A percentile compares a stretch with the other conserved stretches of the same genome.
These are phyloP conservation scores for Scaptomyza polygonia DNA, from an alignment of 2,888 invertebrate species.

Conservation along the genomic window DNA sequence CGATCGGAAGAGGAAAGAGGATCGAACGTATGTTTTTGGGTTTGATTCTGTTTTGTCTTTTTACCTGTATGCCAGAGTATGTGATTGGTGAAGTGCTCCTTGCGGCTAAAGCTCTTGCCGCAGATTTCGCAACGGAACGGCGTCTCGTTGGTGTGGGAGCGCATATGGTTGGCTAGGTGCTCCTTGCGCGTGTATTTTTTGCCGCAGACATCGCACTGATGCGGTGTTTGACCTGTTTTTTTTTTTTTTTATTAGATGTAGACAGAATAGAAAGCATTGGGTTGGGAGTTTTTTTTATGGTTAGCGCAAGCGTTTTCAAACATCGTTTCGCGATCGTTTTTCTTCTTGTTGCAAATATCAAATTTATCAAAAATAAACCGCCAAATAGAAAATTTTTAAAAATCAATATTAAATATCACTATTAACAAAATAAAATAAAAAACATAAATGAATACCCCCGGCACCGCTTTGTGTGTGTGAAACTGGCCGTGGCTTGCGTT, in stretches of 20 bases:
- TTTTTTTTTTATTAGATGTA: conserved; percentile 11
- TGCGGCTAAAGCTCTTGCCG: conserved; percentile 94
- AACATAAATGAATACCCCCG: conserved; percentile 49
- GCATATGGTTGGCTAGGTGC: conserved; percentile 94
- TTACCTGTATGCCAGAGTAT: conserved; percentile 94
- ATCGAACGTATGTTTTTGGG: background rate
- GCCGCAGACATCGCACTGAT: conserved; percentile 93
- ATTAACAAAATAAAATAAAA: conserved; percentile 24
- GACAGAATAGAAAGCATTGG: conserved; percentile 57
- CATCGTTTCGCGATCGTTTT: conserved; percentile 23
- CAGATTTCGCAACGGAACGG: conserved; percentile 94
- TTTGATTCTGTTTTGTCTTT: conserved; percentile 73
- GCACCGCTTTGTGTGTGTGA: conserved; percentile 75
- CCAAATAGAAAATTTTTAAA: conserved; percentile 14
- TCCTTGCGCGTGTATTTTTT: conserved; percentile 95
- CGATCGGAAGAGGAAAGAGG: background rate
- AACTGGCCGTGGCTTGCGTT: conserved; percentile 78
- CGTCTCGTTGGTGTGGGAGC: conserved; percentile 94
- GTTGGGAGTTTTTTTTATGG: conserved; percentile 35
- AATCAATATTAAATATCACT: conserved; percentile 24
- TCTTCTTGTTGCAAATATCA: conserved; percentile 20
- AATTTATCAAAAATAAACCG: conserved; percentile 30
- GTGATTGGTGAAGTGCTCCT: conserved; percentile 95
- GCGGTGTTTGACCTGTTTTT: conserved; percentile 91
- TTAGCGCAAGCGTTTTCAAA: conserved; percentile 46